Percentiles rank a stretch among this genome's conserved stretches.
phyloP scores from a whole-genome alignment of 1,140 invertebrate genomes.

The Drosophila littoralis region DNA sequence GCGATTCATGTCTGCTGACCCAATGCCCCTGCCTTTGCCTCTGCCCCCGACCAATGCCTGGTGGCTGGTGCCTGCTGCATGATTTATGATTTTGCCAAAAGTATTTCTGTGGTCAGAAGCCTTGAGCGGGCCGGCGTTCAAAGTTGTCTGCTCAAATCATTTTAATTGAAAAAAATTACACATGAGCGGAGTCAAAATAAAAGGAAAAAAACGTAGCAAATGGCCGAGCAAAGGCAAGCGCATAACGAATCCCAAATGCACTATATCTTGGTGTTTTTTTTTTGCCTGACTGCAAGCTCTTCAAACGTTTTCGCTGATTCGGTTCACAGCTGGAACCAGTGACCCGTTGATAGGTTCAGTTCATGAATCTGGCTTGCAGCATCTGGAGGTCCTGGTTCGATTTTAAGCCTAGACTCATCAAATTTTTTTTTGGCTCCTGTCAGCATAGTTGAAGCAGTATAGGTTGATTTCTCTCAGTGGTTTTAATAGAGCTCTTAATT shows the following conservation, averaged over 20 bases:
- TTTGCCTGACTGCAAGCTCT: too few species aligned
- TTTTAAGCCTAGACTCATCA: too few species aligned
- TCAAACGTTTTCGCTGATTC: neutral
- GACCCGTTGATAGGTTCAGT: too few species aligned
- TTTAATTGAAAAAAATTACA: slow-evolving; percentile 84
- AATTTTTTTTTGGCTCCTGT: too few species aligned
- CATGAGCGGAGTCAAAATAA: slow-evolving; percentile 70
- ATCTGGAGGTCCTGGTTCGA: too few species aligned
- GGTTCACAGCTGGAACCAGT: too few species aligned
- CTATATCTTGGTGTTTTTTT: neutral
- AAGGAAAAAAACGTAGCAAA: slow-evolving; percentile 5
- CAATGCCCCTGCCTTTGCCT: neutral
- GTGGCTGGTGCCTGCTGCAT: slow-evolving; percentile 62
- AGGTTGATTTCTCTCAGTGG: too few species aligned
- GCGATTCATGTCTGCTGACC: slow-evolving; percentile 70
- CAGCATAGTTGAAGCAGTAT: too few species aligned
- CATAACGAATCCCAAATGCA: slow-evolving; percentile 1
- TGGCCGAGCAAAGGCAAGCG: neutral
- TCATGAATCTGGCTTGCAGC: too few species aligned
- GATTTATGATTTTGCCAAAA: slow-evolving; percentile 80
- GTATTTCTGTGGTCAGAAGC: slow-evolving; percentile 74
- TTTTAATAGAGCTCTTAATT: too few species aligned
- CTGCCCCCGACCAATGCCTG: neutral
- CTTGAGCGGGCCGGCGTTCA: slow-evolving; percentile 62
- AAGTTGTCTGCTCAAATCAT: slow-evolving; percentile 82